Conservation (phyloP, 2,797 vertebrate species). For the Tragopan temminckii region DNA sequence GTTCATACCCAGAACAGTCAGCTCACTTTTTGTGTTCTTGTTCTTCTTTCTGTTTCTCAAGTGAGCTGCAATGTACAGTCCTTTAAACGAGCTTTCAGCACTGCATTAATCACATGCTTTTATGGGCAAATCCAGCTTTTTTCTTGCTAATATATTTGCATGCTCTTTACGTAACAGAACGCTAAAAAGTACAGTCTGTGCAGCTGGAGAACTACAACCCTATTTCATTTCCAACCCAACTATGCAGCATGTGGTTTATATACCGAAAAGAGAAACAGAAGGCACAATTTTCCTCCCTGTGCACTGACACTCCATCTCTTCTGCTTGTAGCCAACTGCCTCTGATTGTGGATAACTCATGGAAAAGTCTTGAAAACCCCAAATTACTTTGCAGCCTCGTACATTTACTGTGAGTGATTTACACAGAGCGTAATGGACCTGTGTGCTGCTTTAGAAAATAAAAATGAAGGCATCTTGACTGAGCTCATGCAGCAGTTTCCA, state of each 20-base stretch:
- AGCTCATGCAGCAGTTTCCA: accelerated
- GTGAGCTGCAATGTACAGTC: constrained; percentile 28
- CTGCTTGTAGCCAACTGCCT: constrained; percentile 21
- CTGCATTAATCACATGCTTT: constrained; percentile 66
- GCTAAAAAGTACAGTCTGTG: constrained; percentile 35
- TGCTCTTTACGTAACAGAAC: constrained; percentile 14
- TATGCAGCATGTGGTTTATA: background rate
- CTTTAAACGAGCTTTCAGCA: constrained; percentile 70
- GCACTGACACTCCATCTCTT: constrained; percentile 13
- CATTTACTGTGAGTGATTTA: background rate
- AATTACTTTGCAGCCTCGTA: background rate
- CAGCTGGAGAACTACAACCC: constrained; percentile 40
- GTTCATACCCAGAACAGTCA: accelerated
- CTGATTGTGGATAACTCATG: background rate
- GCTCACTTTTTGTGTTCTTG: background rate
- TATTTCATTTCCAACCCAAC: constrained; percentile 26
- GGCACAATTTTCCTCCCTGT: constrained; percentile 38
- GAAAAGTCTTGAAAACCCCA: constrained; percentile 18
- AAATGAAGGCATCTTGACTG: background rate
- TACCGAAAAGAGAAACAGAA: background rate
- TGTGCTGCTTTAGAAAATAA: background rate
- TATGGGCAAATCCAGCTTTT: constrained; percentile 50
- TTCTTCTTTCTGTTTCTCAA: constrained; percentile 10
- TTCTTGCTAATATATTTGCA: constrained; percentile 23
- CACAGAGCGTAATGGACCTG: background rate